These are phyloP conservation scores for Nudaria mundana DNA, from an alignment of 2,888 invertebrate genomes.

Conservation along the genomic window DNA sequence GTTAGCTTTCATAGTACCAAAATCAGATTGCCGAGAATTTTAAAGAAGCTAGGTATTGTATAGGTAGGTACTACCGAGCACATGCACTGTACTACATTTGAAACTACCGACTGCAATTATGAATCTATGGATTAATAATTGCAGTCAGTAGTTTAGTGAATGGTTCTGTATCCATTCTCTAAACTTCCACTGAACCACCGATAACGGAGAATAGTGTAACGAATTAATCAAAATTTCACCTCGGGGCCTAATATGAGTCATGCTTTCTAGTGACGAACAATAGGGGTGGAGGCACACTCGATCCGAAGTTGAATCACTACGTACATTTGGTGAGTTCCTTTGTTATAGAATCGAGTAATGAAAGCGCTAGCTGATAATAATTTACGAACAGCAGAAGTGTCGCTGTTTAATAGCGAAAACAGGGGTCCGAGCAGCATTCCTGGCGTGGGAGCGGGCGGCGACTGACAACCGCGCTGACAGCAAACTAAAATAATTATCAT, in stretches of 20 bases:
- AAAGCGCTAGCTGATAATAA: constrained; percentile 79
- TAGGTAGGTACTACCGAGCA: too few species aligned
- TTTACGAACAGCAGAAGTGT: constrained; percentile 81
- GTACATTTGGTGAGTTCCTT: constrained; percentile 74
- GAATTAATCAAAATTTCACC: constrained; percentile 80
- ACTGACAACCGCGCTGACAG: constrained; percentile 74
- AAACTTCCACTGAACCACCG: constrained; percentile 56
- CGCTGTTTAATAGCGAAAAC: constrained; percentile 75
- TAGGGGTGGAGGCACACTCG: constrained; percentile 62
- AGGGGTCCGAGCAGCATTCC: constrained; percentile 75
- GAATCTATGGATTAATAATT: too few species aligned
- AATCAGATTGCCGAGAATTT: too few species aligned
- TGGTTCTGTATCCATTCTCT: constrained; percentile 52
- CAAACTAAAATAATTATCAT: constrained; percentile 81
- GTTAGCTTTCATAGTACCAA: too few species aligned
- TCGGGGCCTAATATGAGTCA: constrained; percentile 73
- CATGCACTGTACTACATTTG: constrained; percentile 30
- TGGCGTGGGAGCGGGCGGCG: constrained; percentile 51
- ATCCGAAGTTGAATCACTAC: constrained; percentile 76
- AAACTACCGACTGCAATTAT: constrained; percentile 54
- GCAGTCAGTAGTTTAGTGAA: too few species aligned
- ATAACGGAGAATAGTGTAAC: constrained; percentile 69
- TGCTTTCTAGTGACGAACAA: constrained; percentile 70
- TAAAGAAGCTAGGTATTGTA: too few species aligned
- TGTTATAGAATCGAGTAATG: constrained; percentile 75